A percentile compares a stretch with the other conserved stretches of the same genome.
Conservation (phyloP, 2,797 vertebrate genomes). For the Sebastes steindachneri region DNA sequence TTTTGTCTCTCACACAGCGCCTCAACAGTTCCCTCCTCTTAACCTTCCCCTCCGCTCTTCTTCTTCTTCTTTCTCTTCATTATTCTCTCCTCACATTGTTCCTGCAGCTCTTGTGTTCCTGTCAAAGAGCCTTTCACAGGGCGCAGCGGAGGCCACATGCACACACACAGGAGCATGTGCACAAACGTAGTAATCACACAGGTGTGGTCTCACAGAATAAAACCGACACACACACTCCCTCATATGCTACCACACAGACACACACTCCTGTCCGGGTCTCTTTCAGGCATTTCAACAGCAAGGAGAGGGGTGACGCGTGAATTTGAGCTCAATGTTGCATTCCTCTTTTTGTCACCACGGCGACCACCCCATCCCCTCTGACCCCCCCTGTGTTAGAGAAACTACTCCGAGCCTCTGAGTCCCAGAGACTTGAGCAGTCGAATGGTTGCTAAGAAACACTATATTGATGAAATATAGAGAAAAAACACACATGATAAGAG, state of each 20-base stretch:
- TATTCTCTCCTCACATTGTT: slow-evolving; percentile 55
- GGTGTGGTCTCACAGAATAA: slow-evolving; percentile 30
- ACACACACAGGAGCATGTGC: slow-evolving; percentile 2
- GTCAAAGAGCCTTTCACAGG: slow-evolving; percentile 59
- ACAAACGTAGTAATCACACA: slow-evolving; percentile 14
- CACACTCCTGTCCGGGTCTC: slow-evolving; percentile 21
- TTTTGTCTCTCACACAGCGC: neutral
- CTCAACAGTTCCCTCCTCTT: slow-evolving; percentile 21
- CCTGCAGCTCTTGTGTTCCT: slow-evolving; percentile 39
- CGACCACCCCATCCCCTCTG: slow-evolving; percentile 42
- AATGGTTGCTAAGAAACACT: neutral
- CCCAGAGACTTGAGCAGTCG: neutral
- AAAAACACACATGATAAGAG: neutral
- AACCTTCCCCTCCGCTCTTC: neutral
- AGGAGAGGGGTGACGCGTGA: slow-evolving; percentile 38
- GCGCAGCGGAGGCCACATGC: neutral
- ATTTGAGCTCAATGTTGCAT: slow-evolving; percentile 67
- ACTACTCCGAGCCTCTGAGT: neutral
- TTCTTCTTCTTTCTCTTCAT: slow-evolving; percentile 35
- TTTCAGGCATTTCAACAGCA: slow-evolving; percentile 42
- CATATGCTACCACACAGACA: neutral
- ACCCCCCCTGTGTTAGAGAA: neutral
- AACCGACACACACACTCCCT: neutral
- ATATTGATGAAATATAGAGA: neutral
- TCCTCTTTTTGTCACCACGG: slow-evolving; percentile 74